Evolutionary conservation across 2,113 vertebrate species (phyloP), one percentile per base, ranked within the genome.

Genomic region (Cephalophus harveyi): DNA sequence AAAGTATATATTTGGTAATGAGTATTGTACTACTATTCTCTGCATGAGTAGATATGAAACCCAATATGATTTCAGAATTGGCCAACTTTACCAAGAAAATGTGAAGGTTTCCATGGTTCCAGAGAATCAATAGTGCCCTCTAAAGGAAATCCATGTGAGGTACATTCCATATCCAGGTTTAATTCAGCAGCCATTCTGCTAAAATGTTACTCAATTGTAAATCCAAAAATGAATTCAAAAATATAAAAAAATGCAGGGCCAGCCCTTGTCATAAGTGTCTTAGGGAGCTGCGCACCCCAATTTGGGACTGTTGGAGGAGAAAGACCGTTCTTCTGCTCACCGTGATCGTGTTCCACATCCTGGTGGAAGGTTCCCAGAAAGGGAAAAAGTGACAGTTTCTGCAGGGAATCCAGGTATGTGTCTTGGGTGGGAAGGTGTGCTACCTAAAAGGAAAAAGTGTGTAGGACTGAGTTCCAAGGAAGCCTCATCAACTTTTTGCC

Each of bases 91-190:
- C 84, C 96, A 94, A 92, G 71, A 57, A 67, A 95, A 52, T 28
- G 54, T 64, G 79, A 48, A 33, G 82, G 30, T 79, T 81, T 60
- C 40, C 0, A 13, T 91, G 84, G 94, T 83, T 98, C 98, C 97
- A 92, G 82, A 92, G 98, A 97, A 98, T 97, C 98, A 98, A 98
- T 97, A 98, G 98, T 99, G 99, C 99, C 98, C 98, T 98, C 98
- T 99, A 99, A 98, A 99, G 99, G 98, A 98, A 98, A 94, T 84
- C 85, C 36, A 1, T 9, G 17, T 60, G 87, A 95, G 81, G n/a
- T 91, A 93, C 98, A 97, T 57, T 81, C 81, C 94, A 30, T 78
- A 92, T 78, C 19, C 46, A 92, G 28, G 74, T 84, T 97, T 88
- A 90, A 94, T 48, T 95, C 50, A 82, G 94, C 48, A 92, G 76